Conservation (phyloP, 2,797 vertebrate species). For the Sebastes paucispinis region DNA sequence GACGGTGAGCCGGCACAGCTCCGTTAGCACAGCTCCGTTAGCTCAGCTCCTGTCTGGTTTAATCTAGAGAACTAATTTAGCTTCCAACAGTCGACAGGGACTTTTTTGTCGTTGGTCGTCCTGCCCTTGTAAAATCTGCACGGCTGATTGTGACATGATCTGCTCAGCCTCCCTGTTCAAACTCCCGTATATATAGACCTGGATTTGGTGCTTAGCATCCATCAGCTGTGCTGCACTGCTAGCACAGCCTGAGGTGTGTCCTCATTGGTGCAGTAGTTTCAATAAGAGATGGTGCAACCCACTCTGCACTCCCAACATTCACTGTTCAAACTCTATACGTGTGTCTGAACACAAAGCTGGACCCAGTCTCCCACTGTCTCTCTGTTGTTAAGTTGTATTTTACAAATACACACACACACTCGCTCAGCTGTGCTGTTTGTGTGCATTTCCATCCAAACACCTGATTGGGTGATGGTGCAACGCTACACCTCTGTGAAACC, state of each 20-base stretch:
- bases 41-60: not conserved
- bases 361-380: constrained; percentile 61
- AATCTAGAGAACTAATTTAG: not conserved
- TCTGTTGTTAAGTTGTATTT: constrained; percentile 47
- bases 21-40: not conserved
- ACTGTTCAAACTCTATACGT: not conserved
- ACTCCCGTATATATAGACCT: constrained; percentile 33
- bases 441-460: constrained; percentile 24
- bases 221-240: constrained; percentile 25
- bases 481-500: constrained; percentile 11
- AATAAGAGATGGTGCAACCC: too few relatives aligned
- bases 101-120: not conserved
- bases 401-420: constrained; percentile 43
- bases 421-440: not conserved
- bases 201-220: constrained; percentile 50
- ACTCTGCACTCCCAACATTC: not conserved
- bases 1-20: not conserved
- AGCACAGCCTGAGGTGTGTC: not conserved
- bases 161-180: constrained; percentile 8
- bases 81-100: not conserved
- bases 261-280: not conserved
- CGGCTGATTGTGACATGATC: not conserved
- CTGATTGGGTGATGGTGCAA: constrained; percentile 22
- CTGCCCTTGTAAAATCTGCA: not conserved
- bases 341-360: constrained; percentile 23